phyloP scores from a whole-genome alignment of 2,113 vertebrate genomes.

The Sarotherodon lohbergeri region DNA sequence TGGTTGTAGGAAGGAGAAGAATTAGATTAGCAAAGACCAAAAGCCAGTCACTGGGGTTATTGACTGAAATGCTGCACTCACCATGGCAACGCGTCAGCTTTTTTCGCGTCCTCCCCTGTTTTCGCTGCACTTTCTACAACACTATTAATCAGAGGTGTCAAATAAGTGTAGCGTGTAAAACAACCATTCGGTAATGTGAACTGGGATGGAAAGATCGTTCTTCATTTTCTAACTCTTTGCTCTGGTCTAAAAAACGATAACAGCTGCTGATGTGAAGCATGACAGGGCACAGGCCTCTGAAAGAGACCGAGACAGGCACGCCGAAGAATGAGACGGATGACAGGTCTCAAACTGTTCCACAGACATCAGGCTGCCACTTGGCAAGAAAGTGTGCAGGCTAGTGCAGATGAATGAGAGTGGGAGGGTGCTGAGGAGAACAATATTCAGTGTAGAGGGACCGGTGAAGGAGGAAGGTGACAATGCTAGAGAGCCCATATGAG shows the following conservation, averaged over 20 bases:
- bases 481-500: background rate
- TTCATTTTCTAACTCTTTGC: constrained; percentile 27
- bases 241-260: constrained; percentile 28
- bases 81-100: background rate
- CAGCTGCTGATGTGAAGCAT: constrained; percentile 58
- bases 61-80: background rate
- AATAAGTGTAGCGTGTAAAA: constrained; percentile 30
- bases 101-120: background rate
- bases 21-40: background rate
- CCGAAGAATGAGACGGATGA: background rate
- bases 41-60: background rate
- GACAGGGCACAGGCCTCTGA: constrained; percentile 29
- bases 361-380: constrained; percentile 2
- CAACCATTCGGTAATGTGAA: constrained; percentile 32
- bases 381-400: background rate
- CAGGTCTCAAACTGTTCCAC: constrained; percentile 5
- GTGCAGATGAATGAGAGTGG: background rate
- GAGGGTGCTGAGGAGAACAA: constrained; percentile 23
- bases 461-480: constrained; percentile 21
- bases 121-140: background rate
- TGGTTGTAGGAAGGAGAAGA: background rate
- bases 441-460: background rate
- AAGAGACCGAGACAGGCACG: constrained; percentile 10
- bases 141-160: constrained; percentile 36
- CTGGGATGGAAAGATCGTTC: constrained; percentile 34